phyloP scores from a whole-genome alignment of 1,140 invertebrate species.

The Trichonephila clavata region DNA sequence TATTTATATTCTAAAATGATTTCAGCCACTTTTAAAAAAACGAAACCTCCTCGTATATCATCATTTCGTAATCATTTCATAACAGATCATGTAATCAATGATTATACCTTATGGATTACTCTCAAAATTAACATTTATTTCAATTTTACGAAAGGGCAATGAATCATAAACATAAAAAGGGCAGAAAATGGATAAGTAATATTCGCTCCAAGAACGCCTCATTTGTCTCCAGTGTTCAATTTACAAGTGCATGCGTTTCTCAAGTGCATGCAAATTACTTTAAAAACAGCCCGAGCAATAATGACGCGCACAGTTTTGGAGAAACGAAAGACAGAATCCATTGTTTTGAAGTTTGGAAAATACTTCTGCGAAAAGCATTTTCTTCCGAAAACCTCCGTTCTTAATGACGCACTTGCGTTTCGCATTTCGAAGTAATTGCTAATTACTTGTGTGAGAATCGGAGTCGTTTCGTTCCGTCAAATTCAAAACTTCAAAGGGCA shows the following conservation, averaged over 20 bases:
- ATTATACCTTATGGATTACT: too few species aligned
- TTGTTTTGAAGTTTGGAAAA: constrained; percentile 46
- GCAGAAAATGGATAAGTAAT: too few species aligned
- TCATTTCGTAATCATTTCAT: too few species aligned
- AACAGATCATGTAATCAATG: too few species aligned
- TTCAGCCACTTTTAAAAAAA: too few species aligned
- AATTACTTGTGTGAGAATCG: constrained; percentile 50
- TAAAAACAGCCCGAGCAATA: neutral
- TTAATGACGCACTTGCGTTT: constrained; percentile 55
- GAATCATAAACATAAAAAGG: too few species aligned
- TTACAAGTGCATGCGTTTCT: neutral
- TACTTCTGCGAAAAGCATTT: constrained; percentile 16
- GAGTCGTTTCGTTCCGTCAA: constrained; percentile 29
- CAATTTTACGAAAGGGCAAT: too few species aligned
- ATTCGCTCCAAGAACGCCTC: neutral
- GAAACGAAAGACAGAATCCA: neutral
- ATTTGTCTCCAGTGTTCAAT: neutral
- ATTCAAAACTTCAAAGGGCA: constrained; percentile 55
- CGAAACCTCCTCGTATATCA: too few species aligned
- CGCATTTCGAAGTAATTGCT: constrained; percentile 38
- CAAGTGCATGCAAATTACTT: constrained; percentile 6
- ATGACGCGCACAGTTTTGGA: neutral
- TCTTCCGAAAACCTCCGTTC: neutral
- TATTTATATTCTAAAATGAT: too few species aligned
- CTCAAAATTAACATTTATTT: too few species aligned